phyloP scores from a whole-genome alignment of 2,888 invertebrate species.

The Nomada fabriciana region DNA sequence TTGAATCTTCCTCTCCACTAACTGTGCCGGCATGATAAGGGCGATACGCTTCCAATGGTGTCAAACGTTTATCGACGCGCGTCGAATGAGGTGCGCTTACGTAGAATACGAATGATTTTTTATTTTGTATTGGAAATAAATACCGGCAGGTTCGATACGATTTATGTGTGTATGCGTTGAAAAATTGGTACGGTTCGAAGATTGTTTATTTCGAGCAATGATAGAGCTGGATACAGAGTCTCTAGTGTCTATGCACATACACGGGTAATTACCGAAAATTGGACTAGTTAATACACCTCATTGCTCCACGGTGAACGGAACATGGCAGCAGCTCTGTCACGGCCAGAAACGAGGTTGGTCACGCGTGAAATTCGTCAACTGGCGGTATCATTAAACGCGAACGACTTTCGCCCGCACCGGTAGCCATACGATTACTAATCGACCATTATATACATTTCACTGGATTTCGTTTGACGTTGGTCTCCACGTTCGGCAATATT shows the following conservation, averaged over 20 bases:
- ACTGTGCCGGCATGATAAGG: neutral
- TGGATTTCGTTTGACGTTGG: neutral
- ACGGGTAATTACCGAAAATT: constrained; percentile 22
- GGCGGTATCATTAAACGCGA: constrained; percentile 61
- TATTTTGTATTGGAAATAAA: too few species aligned
- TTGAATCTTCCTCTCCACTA: constrained; percentile 15
- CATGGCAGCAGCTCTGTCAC: constrained; percentile 40
- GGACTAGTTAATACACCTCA: constrained; percentile 25
- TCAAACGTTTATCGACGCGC: neutral
- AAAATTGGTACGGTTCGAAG: too few species aligned
- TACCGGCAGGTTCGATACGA: too few species aligned
- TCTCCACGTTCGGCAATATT: neutral
- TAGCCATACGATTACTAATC: constrained; percentile 24
- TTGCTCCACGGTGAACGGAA: constrained; percentile 1
- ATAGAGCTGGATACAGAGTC: neutral
- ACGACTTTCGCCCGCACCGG: constrained; percentile 47
- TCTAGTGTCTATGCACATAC: neutral
- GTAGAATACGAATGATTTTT: neutral
- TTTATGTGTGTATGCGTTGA: too few species aligned
- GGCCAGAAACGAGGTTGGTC: constrained; percentile 40
- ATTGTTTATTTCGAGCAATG: too few species aligned
- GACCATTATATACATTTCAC: constrained; percentile 1
- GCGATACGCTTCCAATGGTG: neutral
- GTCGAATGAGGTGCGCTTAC: neutral
- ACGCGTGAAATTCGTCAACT: constrained; percentile 56